Evolutionary conservation across 30 jellyfish, hydroid and myxozoan genomes (phyloP), one percentile per base, ranked within the genome.

Genomic region (Aurelia coerulea): DNA sequence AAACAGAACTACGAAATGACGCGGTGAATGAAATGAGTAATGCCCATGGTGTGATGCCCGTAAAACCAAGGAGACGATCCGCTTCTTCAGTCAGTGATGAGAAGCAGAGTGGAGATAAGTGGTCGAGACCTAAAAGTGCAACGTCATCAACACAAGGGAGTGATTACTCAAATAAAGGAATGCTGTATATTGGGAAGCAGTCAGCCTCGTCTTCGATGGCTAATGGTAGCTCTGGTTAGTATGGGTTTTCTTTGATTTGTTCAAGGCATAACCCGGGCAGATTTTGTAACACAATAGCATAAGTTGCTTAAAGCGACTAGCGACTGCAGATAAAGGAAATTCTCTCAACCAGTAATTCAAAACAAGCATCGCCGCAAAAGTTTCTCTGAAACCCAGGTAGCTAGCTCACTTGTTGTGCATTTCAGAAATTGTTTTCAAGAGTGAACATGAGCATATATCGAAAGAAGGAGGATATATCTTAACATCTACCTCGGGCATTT

Each of bases 11-110:
- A 76, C 74, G 82, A 53, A 74, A 74, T 37, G 87, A 51, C 63
- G 53, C 85, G 4, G 93, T 54, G 13, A 81, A 63, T 84, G 93
- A 73, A 5, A 68, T 51, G 68, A 68, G 69, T 8, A 54, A 69
- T 56, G 62, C 39, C 8, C 85, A 86, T 73, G 63, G 54, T 39
- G 80, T 72, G 34, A 85, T 67, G 34, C 46, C 87, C 49, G 90
- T 71, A 41, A 73, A 86, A 59, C 90, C 90, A 2, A 67, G 95
- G 59, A 59, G 95, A 42, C 87, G 93, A 67, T 84, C 93, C 7
- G 83, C 85, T 15, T 84, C 93, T 13, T 84, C 93, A 41, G 88
- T 77, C 3, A 73, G 79, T 32, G 86, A 74, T n/a, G 93, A 84
- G 62, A 84, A 84, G 58, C 77, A 77, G 54, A 52, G 29, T 15